phyloP scores from a whole-genome alignment of 2,797 vertebrate genomes.

The Potorous gilbertii region DNA sequence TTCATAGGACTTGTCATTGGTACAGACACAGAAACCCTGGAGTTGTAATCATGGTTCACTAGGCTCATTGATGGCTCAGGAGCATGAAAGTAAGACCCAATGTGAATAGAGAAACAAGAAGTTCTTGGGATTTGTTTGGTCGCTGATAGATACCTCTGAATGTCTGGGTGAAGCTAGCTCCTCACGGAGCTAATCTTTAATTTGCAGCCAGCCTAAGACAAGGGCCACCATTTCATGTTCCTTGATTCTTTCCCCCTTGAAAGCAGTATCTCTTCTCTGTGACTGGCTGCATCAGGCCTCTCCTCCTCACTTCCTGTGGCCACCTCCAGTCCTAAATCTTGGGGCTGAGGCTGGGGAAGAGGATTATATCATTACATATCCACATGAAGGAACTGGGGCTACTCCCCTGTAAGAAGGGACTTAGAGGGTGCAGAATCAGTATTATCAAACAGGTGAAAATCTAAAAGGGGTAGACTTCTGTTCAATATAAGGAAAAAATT shows the following conservation, averaged over 20 bases:
- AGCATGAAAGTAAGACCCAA: not conserved
- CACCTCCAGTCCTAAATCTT: too few relatives aligned
- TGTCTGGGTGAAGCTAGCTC: not conserved
- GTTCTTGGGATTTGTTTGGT: not conserved
- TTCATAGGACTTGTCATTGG: not conserved
- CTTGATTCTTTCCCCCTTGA: not conserved
- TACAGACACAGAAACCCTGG: not conserved
- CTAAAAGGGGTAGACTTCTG: not conserved
- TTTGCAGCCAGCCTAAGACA: not conserved
- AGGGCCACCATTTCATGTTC: not conserved
- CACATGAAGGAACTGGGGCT: not conserved
- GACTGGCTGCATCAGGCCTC: too few relatives aligned
- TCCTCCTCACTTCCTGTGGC: not conserved
- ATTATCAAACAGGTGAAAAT: not conserved
- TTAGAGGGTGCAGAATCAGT: not conserved
- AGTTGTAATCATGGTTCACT: not conserved
- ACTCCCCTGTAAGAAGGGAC: not conserved
- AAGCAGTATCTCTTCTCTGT: not conserved
- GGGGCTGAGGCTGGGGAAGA: not conserved
- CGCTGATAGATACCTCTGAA: not conserved
- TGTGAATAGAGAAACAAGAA: not conserved
- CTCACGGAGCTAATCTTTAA: not conserved
- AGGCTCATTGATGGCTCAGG: not conserved
- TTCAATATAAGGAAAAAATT: not conserved
- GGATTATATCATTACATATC: not conserved